A percentile compares a stretch with the other conserved stretches of the same genome.
Conservation (phyloP, 2,113 vertebrate species). For the Garra rufa region DNA sequence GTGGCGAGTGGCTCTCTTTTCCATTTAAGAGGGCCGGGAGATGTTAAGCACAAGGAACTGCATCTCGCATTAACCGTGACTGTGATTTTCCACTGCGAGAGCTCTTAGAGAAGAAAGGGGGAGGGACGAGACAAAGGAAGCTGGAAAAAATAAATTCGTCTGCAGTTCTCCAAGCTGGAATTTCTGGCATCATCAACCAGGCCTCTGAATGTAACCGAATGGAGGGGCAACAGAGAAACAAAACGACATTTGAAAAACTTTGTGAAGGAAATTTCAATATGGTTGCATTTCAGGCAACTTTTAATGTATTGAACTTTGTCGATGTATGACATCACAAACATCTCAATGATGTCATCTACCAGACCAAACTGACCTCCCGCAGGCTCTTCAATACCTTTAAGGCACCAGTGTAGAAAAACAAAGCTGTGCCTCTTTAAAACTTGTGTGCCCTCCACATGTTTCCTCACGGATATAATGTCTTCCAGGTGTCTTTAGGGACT, state of each 20-base stretch:
- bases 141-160: conserved; percentile 69
- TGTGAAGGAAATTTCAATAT: not conserved
- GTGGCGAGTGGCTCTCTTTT: not conserved
- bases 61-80: conserved; percentile 67
- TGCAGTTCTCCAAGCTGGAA: conserved; percentile 75
- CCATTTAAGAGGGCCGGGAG: conserved; percentile 19
- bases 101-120: conserved; percentile 50
- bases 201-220: conserved; percentile 67
- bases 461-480: conserved; percentile 64
- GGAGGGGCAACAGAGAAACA: conserved; percentile 54
- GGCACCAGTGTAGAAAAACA: conserved; percentile 64
- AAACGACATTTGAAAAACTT: conserved; percentile 10
- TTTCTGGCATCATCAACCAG: conserved; percentile 76
- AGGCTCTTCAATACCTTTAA: conserved; percentile 53
- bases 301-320: no score
- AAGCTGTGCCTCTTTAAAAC: conserved; percentile 66
- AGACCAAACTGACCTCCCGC: conserved; percentile 30
- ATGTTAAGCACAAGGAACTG: conserved; percentile 48
- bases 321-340: conserved; percentile 10
- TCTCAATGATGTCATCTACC: conserved; percentile 59
- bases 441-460: conserved; percentile 62
- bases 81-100: conserved; percentile 75
- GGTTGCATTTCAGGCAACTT: no score
- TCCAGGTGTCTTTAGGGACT: conserved; percentile 63
- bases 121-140: conserved; percentile 74